A percentile compares a stretch with the other conserved stretches of the same genome.
Evolutionary conservation across 2,113 vertebrate species (phyloP).

Genomic region (Piprites chloris): DNA sequence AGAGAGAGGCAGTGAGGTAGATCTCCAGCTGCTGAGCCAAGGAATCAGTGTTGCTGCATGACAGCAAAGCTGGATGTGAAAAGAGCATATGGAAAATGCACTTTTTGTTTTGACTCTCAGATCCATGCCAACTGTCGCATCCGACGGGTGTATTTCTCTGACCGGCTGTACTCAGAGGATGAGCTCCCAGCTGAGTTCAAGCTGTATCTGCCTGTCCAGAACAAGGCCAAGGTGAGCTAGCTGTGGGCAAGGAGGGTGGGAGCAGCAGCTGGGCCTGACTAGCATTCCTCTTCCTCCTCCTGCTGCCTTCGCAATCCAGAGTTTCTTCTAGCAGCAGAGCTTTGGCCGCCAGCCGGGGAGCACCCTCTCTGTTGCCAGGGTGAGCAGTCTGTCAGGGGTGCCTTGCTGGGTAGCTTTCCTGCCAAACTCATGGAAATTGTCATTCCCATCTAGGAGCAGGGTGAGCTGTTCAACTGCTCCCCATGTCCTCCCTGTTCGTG

Average conservation of each 20-base stretch:
- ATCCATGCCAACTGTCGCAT: slow-evolving; percentile 97
- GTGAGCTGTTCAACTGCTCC: background rate
- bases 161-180: slow-evolving; percentile 94
- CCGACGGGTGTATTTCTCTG: slow-evolving; percentile 95
- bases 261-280: background rate
- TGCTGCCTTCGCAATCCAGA: background rate
- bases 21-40: background rate
- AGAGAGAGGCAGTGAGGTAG: background rate
- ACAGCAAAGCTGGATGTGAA: background rate
- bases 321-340: background rate
- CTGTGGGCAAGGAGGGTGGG: background rate
- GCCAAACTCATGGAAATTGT: background rate
- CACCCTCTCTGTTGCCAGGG: background rate
- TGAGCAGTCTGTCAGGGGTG: background rate
- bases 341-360: background rate
- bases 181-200: slow-evolving; percentile 97
- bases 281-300: background rate
- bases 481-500: accelerated
- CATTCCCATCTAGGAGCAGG: background rate
- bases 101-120: slow-evolving; percentile 63
- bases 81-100: background rate
- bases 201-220: slow-evolving; percentile 93
- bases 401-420: background rate
- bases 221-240: slow-evolving; percentile 89
- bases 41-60: background rate